Conservation (phyloP, 2,888 invertebrate genomes). For the Hedychridium roseum region DNA sequence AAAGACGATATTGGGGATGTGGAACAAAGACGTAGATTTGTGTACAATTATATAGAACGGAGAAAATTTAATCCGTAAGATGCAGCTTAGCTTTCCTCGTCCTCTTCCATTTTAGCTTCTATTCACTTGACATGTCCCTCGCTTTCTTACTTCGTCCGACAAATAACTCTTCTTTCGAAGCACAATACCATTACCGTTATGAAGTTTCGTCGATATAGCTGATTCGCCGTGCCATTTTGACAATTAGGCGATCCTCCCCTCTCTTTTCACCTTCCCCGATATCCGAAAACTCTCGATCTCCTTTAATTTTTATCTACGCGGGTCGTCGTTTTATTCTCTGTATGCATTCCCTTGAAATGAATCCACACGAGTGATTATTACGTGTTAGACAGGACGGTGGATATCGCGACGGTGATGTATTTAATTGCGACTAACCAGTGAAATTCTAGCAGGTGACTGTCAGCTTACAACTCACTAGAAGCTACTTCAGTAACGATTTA, state of each 20-base stretch:
- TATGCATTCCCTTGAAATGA: too few species aligned
- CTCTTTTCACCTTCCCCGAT: too few species aligned
- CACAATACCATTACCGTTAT: conserved; percentile 42
- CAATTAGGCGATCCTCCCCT: too few species aligned
- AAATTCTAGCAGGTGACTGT: conserved; percentile 14
- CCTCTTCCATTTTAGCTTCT: conserved; percentile 8
- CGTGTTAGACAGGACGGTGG: too few species aligned
- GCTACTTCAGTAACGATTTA: conserved; percentile 26
- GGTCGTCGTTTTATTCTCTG: too few species aligned
- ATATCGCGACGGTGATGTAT: too few species aligned
- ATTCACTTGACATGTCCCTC: conserved; percentile 8
- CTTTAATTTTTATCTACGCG: conserved; percentile 16
- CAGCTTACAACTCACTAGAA: neutral
- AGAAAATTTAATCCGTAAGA: conserved; percentile 41
- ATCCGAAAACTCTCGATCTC: too few species aligned
- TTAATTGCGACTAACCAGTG: conserved; percentile 24
- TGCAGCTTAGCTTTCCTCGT: conserved; percentile 12
- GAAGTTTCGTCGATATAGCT: conserved; percentile 32
- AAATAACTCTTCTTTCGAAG: conserved; percentile 34
- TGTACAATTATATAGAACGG: too few species aligned
- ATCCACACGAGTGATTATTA: too few species aligned
- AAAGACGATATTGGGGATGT: too few species aligned
- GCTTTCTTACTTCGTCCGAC: conserved; percentile 28
- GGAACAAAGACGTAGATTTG: too few species aligned
- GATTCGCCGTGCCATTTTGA: conserved; percentile 21